A percentile compares a stretch with the other conserved stretches of the same genome.
Conservation (phyloP, 2,113 vertebrate species). For the Tapirus terrestris region DNA sequence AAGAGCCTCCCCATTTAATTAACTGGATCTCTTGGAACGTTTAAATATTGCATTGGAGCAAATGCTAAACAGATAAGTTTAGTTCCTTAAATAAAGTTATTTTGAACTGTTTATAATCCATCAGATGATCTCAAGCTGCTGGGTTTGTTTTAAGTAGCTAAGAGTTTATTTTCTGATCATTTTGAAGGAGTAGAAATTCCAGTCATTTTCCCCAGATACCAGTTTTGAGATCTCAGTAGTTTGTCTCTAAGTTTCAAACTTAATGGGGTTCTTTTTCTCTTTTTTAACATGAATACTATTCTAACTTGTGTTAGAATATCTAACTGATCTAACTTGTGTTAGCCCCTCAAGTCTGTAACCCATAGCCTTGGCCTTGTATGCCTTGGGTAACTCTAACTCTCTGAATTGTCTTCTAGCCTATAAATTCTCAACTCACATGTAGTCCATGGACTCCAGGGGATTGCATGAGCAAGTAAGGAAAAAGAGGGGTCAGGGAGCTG, state of each 20-base stretch:
- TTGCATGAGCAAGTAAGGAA: neutral
- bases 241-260: neutral
- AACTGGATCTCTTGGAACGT: neutral
- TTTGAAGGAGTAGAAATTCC: neutral
- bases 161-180: slow-evolving; percentile 12
- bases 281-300: neutral
- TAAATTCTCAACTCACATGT: neutral
- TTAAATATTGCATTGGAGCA: neutral
- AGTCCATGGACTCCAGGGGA: neutral
- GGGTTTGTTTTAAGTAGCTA: neutral
- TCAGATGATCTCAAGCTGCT: neutral
- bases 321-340: neutral
- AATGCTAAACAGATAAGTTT: neutral
- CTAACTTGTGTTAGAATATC: neutral
- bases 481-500: neutral
- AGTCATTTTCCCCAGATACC: neutral
- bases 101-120: neutral
- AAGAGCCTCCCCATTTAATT: neutral
- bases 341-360: neutral
- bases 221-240: neutral
- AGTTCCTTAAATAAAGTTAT: neutral
- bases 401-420: neutral
- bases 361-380: neutral
- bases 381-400: neutral
- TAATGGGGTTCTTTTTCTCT: neutral